phyloP scores from a whole-genome alignment of 1,140 invertebrate species.

The Anoplolepis gracilipes region DNA sequence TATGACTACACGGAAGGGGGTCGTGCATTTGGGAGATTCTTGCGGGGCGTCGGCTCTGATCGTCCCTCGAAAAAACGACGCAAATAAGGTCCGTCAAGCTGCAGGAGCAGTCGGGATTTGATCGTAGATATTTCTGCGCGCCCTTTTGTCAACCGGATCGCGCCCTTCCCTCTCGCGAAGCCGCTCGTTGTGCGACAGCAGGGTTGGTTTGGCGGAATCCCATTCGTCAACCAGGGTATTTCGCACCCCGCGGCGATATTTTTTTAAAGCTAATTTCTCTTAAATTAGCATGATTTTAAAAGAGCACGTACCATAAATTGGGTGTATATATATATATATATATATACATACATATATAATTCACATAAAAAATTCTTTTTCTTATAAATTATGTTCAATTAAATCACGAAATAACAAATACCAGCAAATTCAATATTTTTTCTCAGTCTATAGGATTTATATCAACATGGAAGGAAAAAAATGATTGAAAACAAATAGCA shows the following conservation, averaged over 20 bases:
- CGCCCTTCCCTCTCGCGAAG: slow-evolving; percentile 54
- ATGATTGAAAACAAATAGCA: background rate
- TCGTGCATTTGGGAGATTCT: slow-evolving; percentile 40
- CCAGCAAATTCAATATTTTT: background rate
- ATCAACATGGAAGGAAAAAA: background rate
- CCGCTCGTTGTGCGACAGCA: slow-evolving; percentile 20
- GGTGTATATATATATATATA: too few relatives aligned
- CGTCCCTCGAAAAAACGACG: slow-evolving; percentile 75
- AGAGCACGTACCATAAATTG: background rate
- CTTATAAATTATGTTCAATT: background rate
- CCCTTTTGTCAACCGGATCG: slow-evolving; percentile 62
- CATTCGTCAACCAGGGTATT: slow-evolving; percentile 48
- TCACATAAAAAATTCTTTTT: background rate
- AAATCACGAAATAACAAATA: background rate
- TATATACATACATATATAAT: too few relatives aligned
- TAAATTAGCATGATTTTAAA: background rate
- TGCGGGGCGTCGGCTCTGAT: slow-evolving; percentile 64
- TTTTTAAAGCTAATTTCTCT: slow-evolving; percentile 43
- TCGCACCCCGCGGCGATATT: background rate
- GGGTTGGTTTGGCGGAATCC: slow-evolving; percentile 38
- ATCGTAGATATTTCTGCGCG: slow-evolving; percentile 69
- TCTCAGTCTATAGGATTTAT: background rate
- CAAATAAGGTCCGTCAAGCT: slow-evolving; percentile 77
- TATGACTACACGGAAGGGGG: slow-evolving; percentile 45
- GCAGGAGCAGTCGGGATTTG: slow-evolving; percentile 73